Evolutionary conservation across 2,797 vertebrate species (phyloP), one percentile per base, ranked within the genome.

Genomic region (Sebastes nivosus): DNA sequence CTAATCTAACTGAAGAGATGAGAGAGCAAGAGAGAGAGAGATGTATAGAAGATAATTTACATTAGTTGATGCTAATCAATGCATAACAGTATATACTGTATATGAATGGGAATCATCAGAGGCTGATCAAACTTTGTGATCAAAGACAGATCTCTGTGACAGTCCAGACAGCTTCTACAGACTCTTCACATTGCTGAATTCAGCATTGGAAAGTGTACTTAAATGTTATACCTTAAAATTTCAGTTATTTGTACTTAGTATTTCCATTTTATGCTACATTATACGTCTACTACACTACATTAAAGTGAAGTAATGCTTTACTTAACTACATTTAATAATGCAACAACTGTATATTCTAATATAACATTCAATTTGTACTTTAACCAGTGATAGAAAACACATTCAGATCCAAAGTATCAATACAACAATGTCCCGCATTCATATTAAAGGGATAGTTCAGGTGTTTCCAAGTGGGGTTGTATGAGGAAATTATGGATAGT

Each of bases 91-190:
- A 63, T 5, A 50, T n/a, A n/a, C 16, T 79, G 63, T 78, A 67
- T 67, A 60, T 79, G 58, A 65, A 67, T 32, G 42, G 67, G 79
- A 67, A 46, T 42, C n/a, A 86, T 86, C 73, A 80, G 61, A 57
- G 58, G 18, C 27, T 70, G 72, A 88, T 93, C 84, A 83, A 79
- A 81, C 75, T 71, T 73, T 34, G 64, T 60, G 27, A 69, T 88
- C 80, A 91, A 72, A 90, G 84, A 72, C 70, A 72, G 46, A 74
- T 79, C 77, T 82, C 70, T 67, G 64, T 80, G 75, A 67, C 24
- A 58, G 50, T 11, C 16, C 74, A 29, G 50, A 81, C 72, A 60
- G 59, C 71, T 69, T 79, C 46, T 24, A 54, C 34, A 18, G 46
- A 64, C 20, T 18, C 69, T 8, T 58, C 18, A 29, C 24, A 64